phyloP scores from a whole-genome alignment of 2,797 vertebrate genomes.

The Rhincodon typus region DNA sequence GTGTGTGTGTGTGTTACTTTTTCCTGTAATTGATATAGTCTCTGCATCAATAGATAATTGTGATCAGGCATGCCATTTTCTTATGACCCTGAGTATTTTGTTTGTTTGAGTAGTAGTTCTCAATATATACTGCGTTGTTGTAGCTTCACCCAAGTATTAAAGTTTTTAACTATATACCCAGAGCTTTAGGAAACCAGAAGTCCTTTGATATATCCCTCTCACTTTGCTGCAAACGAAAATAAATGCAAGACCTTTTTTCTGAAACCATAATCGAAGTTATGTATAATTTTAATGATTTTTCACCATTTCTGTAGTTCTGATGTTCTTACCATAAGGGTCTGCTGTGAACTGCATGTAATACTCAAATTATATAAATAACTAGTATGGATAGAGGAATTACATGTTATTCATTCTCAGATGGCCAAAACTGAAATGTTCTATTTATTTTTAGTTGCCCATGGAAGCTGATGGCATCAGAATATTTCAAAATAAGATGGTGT shows the following conservation, averaged over 20 bases:
- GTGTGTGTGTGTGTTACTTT: not conserved
- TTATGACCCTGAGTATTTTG: not conserved
- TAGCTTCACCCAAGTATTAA: not conserved
- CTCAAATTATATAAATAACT: not conserved
- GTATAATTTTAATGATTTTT: not conserved
- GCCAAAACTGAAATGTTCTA: not conserved
- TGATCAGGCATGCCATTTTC: not conserved
- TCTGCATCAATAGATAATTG: not conserved
- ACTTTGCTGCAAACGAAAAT: not conserved
- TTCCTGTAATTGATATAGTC: not conserved
- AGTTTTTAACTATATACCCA: not conserved
- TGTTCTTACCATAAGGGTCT: not conserved
- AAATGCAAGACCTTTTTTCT: not conserved
- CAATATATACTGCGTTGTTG: not conserved
- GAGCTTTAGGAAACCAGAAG: not conserved
- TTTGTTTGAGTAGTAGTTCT: not conserved
- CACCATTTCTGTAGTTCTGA: not conserved
- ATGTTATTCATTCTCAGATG: not conserved
- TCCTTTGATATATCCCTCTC: not conserved
- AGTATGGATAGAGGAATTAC: not conserved
- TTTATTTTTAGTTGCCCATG: not conserved
- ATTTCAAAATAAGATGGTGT: too few species aligned
- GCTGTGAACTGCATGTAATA: not conserved
- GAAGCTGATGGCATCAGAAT: not conserved
- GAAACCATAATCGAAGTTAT: not conserved